Base-by-base conservation (phyloP, 2,888 invertebrate species). In the Hyppa rectilinea region DNA sequence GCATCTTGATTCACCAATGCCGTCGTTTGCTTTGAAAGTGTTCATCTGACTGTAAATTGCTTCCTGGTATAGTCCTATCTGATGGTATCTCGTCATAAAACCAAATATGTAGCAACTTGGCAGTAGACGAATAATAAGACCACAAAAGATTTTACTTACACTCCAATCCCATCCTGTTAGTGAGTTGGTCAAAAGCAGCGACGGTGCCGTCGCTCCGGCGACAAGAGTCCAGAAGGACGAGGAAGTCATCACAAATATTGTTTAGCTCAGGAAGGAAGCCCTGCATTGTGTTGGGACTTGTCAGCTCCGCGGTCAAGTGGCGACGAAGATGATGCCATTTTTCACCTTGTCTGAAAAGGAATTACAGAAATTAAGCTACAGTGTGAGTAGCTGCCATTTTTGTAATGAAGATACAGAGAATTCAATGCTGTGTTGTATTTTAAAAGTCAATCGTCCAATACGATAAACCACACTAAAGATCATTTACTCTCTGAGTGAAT, bases 141-240 rank as follows among this genome's bases (percentile, higher is more conserved):
- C 20, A 60, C 7, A 53, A n/a, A 60, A 26, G 14, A 43, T 40
- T 40, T 23, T 47, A 96, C 96, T 96, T 91, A 97, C 97, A 97
- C 96, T 98, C 98, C 58, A 98, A 95, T 3, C 98, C 98, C 95
- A 98, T 97, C 77, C 97, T 96, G 88, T 98, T 97, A 2, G 98
- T 97, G 62, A 98, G 95, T 79, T 97, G 97, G 81, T 98, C 97
- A 88, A 98, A 97, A 68, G 96, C 96, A 1, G 91, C 82, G 1
- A 98, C 96, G 20, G 91, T 89, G 50, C 97, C 96, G 26, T 95
- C 91, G 31, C 92, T 88, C 38, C 93, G 87, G 29, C 97, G 95
- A 76, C 96, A 96, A 47, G 94, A 92, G 71, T 96, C 96, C 75
- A 98, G 93, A 29, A 98, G 93, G 34, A 96, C 95, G 60, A 98